Percentiles rank a stretch among this genome's conserved stretches.
phyloP scores from a whole-genome alignment of 2,797 vertebrate species.

The Thalassophryne amazonica region DNA sequence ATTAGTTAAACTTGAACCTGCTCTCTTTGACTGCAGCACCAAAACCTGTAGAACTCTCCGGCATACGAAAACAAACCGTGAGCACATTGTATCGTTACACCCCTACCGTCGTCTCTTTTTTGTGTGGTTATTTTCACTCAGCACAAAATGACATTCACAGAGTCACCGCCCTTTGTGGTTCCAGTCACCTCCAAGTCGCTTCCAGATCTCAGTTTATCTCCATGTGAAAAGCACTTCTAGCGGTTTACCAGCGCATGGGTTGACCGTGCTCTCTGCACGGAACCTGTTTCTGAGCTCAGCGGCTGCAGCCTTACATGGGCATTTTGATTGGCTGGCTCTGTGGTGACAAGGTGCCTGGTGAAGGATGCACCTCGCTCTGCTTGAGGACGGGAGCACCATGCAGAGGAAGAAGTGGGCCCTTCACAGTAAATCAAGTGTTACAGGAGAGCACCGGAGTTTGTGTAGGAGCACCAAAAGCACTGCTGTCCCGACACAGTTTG shows the following conservation, averaged over 20 bases:
- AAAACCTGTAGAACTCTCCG: no score
- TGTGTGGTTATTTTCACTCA: no score
- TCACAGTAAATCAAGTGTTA: slow-evolving; percentile 66
- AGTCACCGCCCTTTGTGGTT: slow-evolving; percentile 21
- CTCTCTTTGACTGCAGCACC: no score
- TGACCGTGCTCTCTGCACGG: slow-evolving; percentile 45
- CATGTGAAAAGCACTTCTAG: slow-evolving; percentile 17
- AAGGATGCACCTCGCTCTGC: slow-evolving; percentile 50
- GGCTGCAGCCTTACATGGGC: slow-evolving; percentile 12
- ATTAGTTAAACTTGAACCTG: no score
- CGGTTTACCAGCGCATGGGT: slow-evolving; percentile 19
- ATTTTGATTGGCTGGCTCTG: slow-evolving; percentile 42
- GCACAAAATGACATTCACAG: slow-evolving; percentile 44
- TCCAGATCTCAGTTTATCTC: slow-evolving; percentile 28
- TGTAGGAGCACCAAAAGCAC: slow-evolving; percentile 58
- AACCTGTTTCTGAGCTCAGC: slow-evolving; percentile 23
- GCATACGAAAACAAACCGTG: no score
- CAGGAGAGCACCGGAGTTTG: slow-evolving; percentile 71
- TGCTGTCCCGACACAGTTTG: slow-evolving; percentile 34
- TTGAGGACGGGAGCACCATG: slow-evolving; percentile 70
- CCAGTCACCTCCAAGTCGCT: slow-evolving; percentile 37
- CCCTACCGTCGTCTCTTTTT: no score
- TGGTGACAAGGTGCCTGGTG: slow-evolving; percentile 40
- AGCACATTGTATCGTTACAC: no score
- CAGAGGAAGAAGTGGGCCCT: slow-evolving; percentile 54